A percentile compares a stretch with the other conserved stretches of the same genome.
Evolutionary conservation across 2,888 invertebrate genomes (phyloP).

Genomic region (Uropetala carovei): DNA sequence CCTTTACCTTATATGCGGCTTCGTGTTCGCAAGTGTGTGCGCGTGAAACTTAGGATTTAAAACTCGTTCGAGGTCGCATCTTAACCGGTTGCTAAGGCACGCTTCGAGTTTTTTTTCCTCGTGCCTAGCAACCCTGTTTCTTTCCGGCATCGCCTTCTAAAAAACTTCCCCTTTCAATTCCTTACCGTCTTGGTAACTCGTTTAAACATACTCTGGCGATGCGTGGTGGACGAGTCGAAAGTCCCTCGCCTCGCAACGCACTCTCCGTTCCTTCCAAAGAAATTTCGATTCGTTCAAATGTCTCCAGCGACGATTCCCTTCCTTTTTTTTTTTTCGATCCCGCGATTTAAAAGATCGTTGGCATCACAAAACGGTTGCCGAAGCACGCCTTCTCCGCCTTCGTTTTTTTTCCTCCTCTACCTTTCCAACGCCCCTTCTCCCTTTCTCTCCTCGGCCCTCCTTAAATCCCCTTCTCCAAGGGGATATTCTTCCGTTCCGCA

Average conservation of each 20-base stretch:
- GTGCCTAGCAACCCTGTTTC: slow-evolving; percentile 38
- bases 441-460: neutral
- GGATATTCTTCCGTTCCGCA: neutral
- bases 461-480: slow-evolving; percentile 45
- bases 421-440: neutral
- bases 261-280: no score
- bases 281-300: neutral
- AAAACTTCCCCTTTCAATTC: slow-evolving; percentile 30
- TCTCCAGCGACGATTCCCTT: neutral
- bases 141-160: slow-evolving; percentile 10
- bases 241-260: no score
- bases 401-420: slow-evolving; percentile 23
- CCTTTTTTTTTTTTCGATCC: slow-evolving; percentile 26
- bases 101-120: slow-evolving; percentile 30
- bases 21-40: no score
- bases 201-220: neutral
- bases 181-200: slow-evolving; percentile 24
- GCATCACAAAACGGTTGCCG: slow-evolving; percentile 26
- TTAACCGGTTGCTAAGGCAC: slow-evolving; percentile 53
- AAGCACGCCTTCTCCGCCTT: neutral
- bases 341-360: slow-evolving; percentile 43
- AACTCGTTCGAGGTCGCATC: slow-evolving; percentile 1
- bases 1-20: no score
- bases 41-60: neutral
- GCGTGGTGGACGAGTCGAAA: neutral